Evolutionary conservation across 2,888 invertebrate genomes (phyloP), one percentile per base, ranked within the genome.

Genomic region (Pristionchus mayeri): DNA sequence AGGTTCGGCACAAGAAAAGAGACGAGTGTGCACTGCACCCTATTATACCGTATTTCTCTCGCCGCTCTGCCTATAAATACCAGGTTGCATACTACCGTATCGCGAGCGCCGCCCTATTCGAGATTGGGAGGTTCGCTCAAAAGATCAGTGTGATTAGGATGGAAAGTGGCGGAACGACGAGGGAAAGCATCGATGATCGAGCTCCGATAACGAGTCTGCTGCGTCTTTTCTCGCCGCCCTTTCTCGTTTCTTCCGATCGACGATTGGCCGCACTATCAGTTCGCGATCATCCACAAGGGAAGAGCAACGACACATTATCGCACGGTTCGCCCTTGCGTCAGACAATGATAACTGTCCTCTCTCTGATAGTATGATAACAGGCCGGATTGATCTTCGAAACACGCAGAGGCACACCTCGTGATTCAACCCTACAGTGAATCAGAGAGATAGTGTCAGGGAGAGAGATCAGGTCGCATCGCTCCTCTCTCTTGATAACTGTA

Each of bases 291-390:
- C 34, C 3, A 34, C 37, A 7, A 63, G 34, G 44, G 44, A n/a
- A 18, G 34, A 63, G 34, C 16, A 44, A 30, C 60, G 60, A 60
- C 63, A 37, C 63, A 63, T 4, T 18, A 21, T 63, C 63, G 63
- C 63, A 63, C 63, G n/a, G n/a, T n/a, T 44, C 44, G 44, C 44
- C 57, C 57, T 60, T 34, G 63, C 63, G 34, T 63, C 63, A 63
- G 63, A 34, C 63, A 60, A 30, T 63, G 60, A 60, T 34, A 63
- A 57, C 57, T 6, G 27, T 21, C 54, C n/a, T n/a, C n/a, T 44
- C 44, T 9, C 44, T 44, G 63, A 63, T 27, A 60, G 57, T 52
- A 2, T 0, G 54, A 6, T 24, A 6, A 24, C 13, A 37, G 16
- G 18, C 3, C 3, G 18, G 21, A 63, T 63, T 27, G 63, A 63